Percentiles rank a stretch among this genome's conserved stretches.
Conservation (phyloP, 2,797 vertebrate species). For the Hirundo rustica region DNA sequence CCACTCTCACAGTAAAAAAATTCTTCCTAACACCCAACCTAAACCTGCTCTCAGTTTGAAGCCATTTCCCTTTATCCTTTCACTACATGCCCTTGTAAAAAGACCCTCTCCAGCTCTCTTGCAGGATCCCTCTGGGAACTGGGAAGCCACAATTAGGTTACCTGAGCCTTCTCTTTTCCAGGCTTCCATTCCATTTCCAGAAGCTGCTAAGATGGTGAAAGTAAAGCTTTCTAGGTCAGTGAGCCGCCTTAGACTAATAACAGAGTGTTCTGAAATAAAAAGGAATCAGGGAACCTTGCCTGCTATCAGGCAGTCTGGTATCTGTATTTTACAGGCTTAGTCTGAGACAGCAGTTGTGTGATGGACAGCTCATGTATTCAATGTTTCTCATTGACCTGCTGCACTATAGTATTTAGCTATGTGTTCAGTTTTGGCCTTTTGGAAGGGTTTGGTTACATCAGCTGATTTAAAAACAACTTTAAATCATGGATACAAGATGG, state of each 20-base stretch:
- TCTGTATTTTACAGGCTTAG: background rate
- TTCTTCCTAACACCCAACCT: background rate
- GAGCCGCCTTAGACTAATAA: background rate
- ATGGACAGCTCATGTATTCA: rapidly evolving
- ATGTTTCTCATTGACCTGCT: background rate
- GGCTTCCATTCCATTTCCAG: background rate
- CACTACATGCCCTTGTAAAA: background rate
- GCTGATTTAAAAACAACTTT: background rate
- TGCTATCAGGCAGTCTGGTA: background rate
- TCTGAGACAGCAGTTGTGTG: background rate
- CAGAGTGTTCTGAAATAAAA: background rate
- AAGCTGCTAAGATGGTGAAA: background rate
- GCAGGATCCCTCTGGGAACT: background rate
- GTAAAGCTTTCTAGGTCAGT: background rate
- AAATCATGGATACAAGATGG: background rate
- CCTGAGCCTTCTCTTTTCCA: background rate
- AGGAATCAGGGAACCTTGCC: background rate
- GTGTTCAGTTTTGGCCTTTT: background rate
- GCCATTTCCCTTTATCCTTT: background rate
- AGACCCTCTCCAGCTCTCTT: background rate
- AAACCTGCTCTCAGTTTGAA: background rate
- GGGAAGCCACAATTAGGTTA: background rate
- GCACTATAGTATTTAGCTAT: background rate
- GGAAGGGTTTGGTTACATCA: background rate
- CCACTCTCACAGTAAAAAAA: background rate